Percentiles rank a stretch among this genome's conserved stretches.
Conservation (phyloP, 2,888 invertebrate species). For the Lasioglossum marginatum region DNA sequence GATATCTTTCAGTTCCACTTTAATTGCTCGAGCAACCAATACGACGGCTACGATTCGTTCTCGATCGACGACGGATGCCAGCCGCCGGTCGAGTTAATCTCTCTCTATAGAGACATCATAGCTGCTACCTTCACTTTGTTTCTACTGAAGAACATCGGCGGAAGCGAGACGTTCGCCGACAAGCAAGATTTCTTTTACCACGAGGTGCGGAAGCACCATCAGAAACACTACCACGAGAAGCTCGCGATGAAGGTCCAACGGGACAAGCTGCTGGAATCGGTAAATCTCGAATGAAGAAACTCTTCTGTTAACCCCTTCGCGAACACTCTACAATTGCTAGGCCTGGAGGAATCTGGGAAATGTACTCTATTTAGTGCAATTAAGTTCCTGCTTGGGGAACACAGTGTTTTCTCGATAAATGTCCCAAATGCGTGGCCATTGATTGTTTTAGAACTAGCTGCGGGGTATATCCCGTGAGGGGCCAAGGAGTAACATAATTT, state of each 20-base stretch:
- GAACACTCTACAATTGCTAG: neutral
- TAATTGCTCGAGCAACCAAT: slow-evolving; percentile 86
- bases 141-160: slow-evolving; percentile 96
- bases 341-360: too few species aligned
- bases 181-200: slow-evolving; percentile 90
- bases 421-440: too few species aligned
- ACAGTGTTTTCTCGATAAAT: too few species aligned
- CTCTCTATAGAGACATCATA: slow-evolving; percentile 94
- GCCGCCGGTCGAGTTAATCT: slow-evolving; percentile 92
- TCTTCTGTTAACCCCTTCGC: neutral
- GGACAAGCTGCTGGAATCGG: slow-evolving; percentile 92
- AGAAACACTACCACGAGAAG: slow-evolving; percentile 95
- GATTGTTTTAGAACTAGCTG: too few species aligned
- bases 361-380: too few species aligned
- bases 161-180: slow-evolving; percentile 96
- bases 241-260: slow-evolving; percentile 92
- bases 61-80: slow-evolving; percentile 96
- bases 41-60: slow-evolving; percentile 87
- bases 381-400: too few species aligned
- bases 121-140: slow-evolving; percentile 97
- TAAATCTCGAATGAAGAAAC: slow-evolving; percentile 75
- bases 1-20: slow-evolving; percentile 88
- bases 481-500: too few species aligned
- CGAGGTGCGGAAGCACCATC: slow-evolving; percentile 92
- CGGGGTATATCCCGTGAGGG: too few species aligned